Base-by-base conservation (phyloP, 2,113 vertebrate genomes). In the Numenius arquata region DNA sequence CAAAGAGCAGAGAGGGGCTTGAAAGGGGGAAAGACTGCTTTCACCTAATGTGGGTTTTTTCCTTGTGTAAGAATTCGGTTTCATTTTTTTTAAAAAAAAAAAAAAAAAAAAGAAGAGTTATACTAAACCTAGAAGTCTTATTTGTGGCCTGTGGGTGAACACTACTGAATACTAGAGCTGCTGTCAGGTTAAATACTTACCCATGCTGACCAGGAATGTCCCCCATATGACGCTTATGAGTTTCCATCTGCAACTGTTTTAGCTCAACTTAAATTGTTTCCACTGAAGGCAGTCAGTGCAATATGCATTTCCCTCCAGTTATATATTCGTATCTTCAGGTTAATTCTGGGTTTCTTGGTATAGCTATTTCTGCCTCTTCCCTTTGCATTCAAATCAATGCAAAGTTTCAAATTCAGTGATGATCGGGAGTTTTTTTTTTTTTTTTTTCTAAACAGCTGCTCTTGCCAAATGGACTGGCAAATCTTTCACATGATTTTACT, bases 321-420 rank as follows among this genome's bases (percentile, higher is more conserved):
- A 5, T 1, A 1, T 8, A 9, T 50, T 85, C 1, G 1, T 20
- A 16, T 65, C 48, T 62, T 90, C 34, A 65, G 18, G 25, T 70
- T 70, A 12, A 6, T n/a, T 48, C 53, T 80, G 40, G 23, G 21
- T 77, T 47, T 80, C 34, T 58, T 89, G 40, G 22, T 5, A 18
- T 7, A n/a, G 40, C 36, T 61, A 4, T 43, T 88, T 61, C 26
- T 62, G 22, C 32, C 30, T 81, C 30, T 84, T 43, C 19, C 12
- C 41, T 84, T 70, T 56, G 38, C 0, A 0, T 53, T 90, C 32
- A 90, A 45, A 59, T 71, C 0, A 0, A 29, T 52, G 17, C 34
- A 61, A 59, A 84, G 12, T 14, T n/a, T 81, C 48, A 71, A 47
- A 65, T 90, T 84, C 27, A 65, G 43, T 47, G 22, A 40, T 34